A percentile compares a stretch with the other conserved stretches of the same genome.
phyloP scores from a whole-genome alignment of 2,797 vertebrate species.

The Thunnus albacares region DNA sequence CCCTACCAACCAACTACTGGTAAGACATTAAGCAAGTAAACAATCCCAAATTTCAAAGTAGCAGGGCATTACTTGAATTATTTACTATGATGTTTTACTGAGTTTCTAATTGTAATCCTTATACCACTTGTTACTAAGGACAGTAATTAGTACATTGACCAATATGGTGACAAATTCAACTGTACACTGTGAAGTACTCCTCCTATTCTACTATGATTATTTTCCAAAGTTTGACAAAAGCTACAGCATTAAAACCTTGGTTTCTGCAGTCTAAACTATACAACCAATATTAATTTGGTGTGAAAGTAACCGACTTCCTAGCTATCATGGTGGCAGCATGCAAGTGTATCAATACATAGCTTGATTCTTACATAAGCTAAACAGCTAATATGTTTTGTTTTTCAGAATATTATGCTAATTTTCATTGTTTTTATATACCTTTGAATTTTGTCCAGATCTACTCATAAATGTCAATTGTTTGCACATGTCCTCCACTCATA shows the following conservation, averaged over 20 bases:
- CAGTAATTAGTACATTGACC: too few species aligned
- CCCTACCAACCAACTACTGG: too few species aligned
- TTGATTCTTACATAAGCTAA: constrained; percentile 4
- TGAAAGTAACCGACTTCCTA: not conserved
- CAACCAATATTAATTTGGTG: not conserved
- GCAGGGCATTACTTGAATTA: not conserved
- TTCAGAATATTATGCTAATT: not conserved
- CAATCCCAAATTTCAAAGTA: not conserved
- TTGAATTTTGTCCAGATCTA: not conserved
- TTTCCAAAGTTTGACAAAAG: not conserved
- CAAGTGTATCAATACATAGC: not conserved
- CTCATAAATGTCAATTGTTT: too few species aligned
- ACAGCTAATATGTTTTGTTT: not conserved
- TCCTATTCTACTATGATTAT: not conserved
- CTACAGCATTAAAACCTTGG: not conserved
- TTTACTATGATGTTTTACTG: too few species aligned
- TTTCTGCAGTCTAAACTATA: too few species aligned
- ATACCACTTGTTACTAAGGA: too few species aligned
- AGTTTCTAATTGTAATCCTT: too few species aligned
- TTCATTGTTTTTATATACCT: not conserved
- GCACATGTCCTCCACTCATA: not conserved
- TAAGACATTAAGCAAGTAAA: not conserved
- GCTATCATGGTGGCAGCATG: not conserved
- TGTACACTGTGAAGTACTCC: not conserved
- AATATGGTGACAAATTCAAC: not conserved